A percentile compares a stretch with the other conserved stretches of the same genome.
Evolutionary conservation across 2,797 vertebrate species (phyloP).

Genomic region (Enteromius argenteus): DNA sequence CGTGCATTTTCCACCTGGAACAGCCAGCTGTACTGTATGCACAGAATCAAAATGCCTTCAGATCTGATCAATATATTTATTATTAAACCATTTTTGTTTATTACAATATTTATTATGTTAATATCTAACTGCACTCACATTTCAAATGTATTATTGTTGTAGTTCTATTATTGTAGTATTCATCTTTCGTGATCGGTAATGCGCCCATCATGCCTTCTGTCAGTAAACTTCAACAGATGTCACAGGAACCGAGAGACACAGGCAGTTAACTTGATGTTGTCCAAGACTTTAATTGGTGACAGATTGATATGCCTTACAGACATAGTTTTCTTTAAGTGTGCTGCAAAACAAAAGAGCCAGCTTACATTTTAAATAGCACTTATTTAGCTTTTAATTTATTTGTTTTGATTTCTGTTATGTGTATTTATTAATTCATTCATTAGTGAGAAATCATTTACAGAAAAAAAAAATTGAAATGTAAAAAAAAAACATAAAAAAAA

Average conservation of each 20-base stretch:
- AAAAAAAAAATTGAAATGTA: no score
- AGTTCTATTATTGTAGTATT: conserved; percentile 4
- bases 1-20: conserved; percentile 32
- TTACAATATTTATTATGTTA: neutral
- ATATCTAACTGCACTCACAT: neutral
- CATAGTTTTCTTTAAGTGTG: neutral
- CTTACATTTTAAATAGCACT: neutral
- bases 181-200: neutral
- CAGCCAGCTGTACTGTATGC: neutral
- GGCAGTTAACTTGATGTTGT: conserved; percentile 30
- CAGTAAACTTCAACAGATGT: conserved; percentile 52
- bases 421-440: no score
- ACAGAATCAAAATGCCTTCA: conserved; percentile 13
- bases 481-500: no score
- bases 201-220: neutral
- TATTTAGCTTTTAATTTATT: neutral
- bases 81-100: neutral
- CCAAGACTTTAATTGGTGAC: conserved; percentile 24
- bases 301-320: conserved; percentile 38
- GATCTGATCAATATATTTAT: conserved; percentile 10
- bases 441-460: no score
- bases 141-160: neutral
- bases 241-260: conserved; percentile 23
- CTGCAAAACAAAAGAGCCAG: conserved; percentile 2
- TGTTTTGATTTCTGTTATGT: no score